These are phyloP conservation scores for Sarcophaga peregrina DNA, from an alignment of 1,140 invertebrate species.

Conservation along the genomic window DNA sequence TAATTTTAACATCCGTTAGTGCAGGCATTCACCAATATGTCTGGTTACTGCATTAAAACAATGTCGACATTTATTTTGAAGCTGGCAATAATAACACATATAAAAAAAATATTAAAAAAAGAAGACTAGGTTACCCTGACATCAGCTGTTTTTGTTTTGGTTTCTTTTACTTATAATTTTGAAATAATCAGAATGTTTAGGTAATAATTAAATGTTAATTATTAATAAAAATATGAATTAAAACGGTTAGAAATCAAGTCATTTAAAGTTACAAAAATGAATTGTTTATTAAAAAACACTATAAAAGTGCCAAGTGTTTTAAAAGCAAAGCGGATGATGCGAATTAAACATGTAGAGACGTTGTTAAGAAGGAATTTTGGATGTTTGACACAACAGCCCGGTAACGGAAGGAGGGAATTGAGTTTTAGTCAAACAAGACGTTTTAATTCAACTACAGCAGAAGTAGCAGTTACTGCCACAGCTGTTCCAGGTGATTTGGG, in stretches of 20 bases:
- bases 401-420: neutral
- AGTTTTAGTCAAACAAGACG: neutral
- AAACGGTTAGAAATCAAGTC: neutral
- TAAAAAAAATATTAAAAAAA: neutral
- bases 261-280: conserved; percentile 25
- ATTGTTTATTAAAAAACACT: neutral
- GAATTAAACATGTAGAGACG: neutral
- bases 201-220: neutral
- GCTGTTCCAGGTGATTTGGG: neutral
- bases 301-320: neutral
- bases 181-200: neutral
- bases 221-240: conserved; percentile 16
- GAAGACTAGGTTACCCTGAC: neutral
- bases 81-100: no score
- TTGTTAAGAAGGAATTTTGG: neutral
- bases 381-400: neutral
- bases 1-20: no score
- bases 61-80: no score
- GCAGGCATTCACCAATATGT: no score
- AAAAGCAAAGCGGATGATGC: no score
- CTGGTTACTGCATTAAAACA: no score
- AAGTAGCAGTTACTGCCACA: neutral
- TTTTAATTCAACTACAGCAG: conserved; percentile 2
- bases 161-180: neutral
- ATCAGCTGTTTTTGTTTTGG: conserved; percentile 43